phyloP scores from a whole-genome alignment of 2,797 vertebrate species.

The Brachyalestes nurse region DNA sequence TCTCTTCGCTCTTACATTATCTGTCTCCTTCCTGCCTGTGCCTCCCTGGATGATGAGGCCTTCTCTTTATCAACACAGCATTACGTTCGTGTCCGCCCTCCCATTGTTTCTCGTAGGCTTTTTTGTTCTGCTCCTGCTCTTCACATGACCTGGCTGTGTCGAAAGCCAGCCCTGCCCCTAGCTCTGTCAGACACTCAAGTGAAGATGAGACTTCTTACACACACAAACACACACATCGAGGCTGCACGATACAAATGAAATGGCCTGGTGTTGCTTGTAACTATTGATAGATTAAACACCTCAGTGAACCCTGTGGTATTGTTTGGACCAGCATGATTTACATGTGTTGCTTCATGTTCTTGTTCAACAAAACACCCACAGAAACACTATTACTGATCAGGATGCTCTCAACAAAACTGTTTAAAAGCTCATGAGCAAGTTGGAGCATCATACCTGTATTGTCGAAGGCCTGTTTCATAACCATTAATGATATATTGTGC shows the following conservation, averaged over 20 bases:
- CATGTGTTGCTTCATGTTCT: too few species aligned
- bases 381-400: too few species aligned
- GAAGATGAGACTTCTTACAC: conserved; percentile 3
- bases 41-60: conserved; percentile 51
- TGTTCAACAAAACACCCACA: too few species aligned
- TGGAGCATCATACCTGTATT: neutral
- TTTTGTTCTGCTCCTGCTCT: conserved; percentile 70
- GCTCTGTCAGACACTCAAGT: conserved; percentile 33
- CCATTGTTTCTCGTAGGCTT: conserved; percentile 57
- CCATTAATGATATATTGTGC: neutral
- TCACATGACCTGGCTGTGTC: conserved; percentile 47
- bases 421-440: neutral
- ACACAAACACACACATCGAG: neutral
- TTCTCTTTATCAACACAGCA: conserved; percentile 44
- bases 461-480: neutral
- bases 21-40: conserved; percentile 48
- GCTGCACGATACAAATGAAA: neutral
- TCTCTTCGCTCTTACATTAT: conserved; percentile 17
- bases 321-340: too few species aligned
- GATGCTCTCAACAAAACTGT: too few species aligned
- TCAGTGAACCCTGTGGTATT: neutral
- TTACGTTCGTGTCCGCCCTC: conserved; percentile 20
- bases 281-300: neutral
- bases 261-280: neutral
- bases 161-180: conserved; percentile 12